Evolutionary conservation across 1,140 invertebrate genomes (phyloP), one percentile per base, ranked within the genome.

Genomic region (Neoseiulus cucumeris): DNA sequence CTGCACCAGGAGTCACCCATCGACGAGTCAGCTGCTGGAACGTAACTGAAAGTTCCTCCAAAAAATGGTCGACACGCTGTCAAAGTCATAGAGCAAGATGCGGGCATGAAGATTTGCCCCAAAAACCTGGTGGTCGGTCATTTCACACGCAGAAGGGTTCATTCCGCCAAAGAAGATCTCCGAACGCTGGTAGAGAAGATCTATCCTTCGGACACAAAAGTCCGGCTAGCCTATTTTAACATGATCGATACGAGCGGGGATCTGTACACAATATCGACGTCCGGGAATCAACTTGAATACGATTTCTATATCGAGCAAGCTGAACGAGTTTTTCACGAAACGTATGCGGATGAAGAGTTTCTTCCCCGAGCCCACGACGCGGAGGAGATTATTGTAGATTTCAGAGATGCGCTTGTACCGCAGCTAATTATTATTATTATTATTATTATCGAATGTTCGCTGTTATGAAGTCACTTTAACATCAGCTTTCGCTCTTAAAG

Each of bases 331-430:
- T 97, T 95, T 77, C 78, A 81, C 41, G 79, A 82, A 67, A 85
- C 96, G 74, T 95, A 85, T 75, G 85, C 86, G 0, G 84, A 84
- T 65, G 83, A 86, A 70, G 89, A 93, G 72, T 96, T 97, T 76
- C 77, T 96, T 51, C 92, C 91, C 1, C 82, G 89, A 72, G 90
- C 91, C n/a, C 91, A 91, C 6, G 90, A 95, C 79, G 89, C 89
- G 51, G 90, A 95, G 73, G 92, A 95, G 77, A 91, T 96, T 69
- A 83, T 94, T 51, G 82, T 91, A 68, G 88, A 89, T 69, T 85
- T 85, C 59, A 83, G 82, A 72, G 83, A 82, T 69, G 7, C 22
- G 20, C 72, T 12, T 29, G 41, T 14, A 17, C 33, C 33, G 4
- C 33, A 39, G 33, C n/a, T n/a, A n/a, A n/a, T n/a, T n/a, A n/a